phyloP scores from a whole-genome alignment of 2,113 vertebrate species.

The Nettapus auritus region DNA sequence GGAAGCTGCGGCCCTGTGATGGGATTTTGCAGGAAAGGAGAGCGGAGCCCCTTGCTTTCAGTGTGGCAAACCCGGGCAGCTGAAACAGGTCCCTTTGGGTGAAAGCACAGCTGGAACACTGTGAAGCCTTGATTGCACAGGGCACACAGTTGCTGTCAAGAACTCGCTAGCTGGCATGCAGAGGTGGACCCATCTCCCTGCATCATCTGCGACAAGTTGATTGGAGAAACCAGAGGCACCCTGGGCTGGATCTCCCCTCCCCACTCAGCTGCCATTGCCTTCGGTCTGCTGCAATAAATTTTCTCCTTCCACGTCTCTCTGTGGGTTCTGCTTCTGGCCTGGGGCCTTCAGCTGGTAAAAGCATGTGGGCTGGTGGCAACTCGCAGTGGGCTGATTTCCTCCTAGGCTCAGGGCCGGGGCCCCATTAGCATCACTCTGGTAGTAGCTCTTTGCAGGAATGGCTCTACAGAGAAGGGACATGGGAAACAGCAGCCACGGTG shows the following conservation, averaged over 20 bases:
- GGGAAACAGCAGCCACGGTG: neutral
- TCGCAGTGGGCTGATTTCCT: neutral
- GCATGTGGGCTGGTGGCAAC: neutral
- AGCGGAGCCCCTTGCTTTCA: neutral
- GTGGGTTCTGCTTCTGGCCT: neutral
- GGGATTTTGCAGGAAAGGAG: neutral
- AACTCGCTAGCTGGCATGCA: neutral
- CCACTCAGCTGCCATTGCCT: neutral
- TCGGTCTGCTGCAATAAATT: neutral
- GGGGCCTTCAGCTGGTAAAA: neutral
- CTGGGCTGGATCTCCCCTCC: neutral
- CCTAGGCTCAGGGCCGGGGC: neutral
- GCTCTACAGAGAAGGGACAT: neutral
- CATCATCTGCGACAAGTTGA: neutral
- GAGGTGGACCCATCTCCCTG: neutral
- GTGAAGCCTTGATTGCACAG: neutral
- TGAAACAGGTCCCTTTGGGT: neutral
- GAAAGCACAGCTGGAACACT: neutral
- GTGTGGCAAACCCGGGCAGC: neutral
- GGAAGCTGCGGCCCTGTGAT: neutral
- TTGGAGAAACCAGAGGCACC: neutral
- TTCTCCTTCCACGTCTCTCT: neutral
- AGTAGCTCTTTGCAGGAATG: neutral
- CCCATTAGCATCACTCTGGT: no score
- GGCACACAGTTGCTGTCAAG: neutral